phyloP scores from a whole-genome alignment of 2,113 vertebrate genomes.

The Tragelaphus strepsiceros region DNA sequence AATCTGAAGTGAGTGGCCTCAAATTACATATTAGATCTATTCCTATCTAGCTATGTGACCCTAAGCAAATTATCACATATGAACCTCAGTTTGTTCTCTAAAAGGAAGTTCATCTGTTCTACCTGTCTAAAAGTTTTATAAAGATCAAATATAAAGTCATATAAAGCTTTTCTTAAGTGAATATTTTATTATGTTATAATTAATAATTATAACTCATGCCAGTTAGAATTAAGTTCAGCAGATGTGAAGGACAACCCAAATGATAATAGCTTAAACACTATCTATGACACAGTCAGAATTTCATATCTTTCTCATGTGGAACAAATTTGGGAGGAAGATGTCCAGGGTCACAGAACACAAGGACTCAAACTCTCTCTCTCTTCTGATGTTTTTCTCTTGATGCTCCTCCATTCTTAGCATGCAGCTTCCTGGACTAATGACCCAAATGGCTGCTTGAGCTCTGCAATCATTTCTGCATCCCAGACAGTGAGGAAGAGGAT shows the following conservation, averaged over 20 bases:
- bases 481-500: neutral
- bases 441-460: neutral
- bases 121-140: neutral
- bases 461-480: neutral
- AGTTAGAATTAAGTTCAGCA: neutral
- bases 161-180: neutral
- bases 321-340: neutral
- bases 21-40: neutral
- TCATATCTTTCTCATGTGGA: neutral
- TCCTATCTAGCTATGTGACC: neutral
- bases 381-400: neutral
- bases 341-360: neutral
- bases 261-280: neutral
- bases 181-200: neutral
- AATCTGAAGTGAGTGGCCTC: neutral
- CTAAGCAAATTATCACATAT: neutral
- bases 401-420: neutral
- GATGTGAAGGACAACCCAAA: neutral
- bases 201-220: neutral
- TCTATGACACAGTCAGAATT: neutral
- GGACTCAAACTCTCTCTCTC: neutral
- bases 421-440: neutral
- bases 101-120: neutral
- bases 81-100: neutral
- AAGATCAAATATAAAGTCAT: neutral